Evolutionary conservation across 2,113 vertebrate species (phyloP).

Genomic region (Sander vitreus): DNA sequence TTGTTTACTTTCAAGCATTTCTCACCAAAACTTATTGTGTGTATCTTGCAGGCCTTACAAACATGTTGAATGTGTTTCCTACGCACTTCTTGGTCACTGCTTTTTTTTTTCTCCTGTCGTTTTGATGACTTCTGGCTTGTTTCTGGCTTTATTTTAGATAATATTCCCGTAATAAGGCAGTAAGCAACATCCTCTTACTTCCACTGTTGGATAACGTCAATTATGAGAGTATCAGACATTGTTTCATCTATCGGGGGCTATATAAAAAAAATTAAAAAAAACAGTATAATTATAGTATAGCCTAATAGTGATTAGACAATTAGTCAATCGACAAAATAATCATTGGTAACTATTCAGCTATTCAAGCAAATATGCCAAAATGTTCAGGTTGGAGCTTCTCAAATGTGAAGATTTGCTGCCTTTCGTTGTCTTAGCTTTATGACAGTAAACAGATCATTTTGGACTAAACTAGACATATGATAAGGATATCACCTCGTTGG

Average conservation of each 20-base stretch:
- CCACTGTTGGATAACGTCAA: background rate
- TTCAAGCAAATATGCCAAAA: background rate
- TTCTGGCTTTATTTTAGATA: background rate
- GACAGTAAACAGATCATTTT: background rate
- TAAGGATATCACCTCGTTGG: background rate
- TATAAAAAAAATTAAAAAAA: background rate
- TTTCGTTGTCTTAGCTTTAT: background rate
- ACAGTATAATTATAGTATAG: too few species aligned
- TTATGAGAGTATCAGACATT: background rate
- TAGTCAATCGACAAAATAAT: background rate
- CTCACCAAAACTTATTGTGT: background rate
- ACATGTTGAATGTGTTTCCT: background rate
- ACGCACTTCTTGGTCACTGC: background rate
- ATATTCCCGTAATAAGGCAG: background rate
- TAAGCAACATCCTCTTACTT: background rate
- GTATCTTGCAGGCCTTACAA: background rate
- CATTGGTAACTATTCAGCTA: too few species aligned
- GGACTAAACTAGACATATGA: background rate
- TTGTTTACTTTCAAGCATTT: slow-evolving; percentile 7
- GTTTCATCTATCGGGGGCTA: background rate
- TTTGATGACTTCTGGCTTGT: background rate
- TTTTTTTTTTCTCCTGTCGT: background rate
- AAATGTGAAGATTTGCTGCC: background rate
- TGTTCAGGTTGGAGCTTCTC: background rate
- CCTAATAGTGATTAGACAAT: background rate